Evolutionary conservation across 2,113 vertebrate genomes (phyloP), one percentile per base, ranked within the genome.

Genomic region (Etheostoma cragini): DNA sequence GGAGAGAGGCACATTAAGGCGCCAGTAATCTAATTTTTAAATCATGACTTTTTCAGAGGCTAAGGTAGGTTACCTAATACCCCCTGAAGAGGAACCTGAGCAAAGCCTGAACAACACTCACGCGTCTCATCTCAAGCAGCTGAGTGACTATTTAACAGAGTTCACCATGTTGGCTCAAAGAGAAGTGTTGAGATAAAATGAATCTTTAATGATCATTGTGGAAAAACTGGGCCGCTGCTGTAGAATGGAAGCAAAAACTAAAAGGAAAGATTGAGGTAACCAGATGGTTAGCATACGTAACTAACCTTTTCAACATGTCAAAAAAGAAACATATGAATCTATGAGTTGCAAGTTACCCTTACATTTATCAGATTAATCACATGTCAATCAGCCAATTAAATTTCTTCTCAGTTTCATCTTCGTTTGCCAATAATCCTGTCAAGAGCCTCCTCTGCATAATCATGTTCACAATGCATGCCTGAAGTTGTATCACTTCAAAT

Each of bases 121-220:
- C 57, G 72, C 0, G 13, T 81, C 64, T 86, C 76, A 68, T 78
- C 63, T 79, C 5, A 35, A 62, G 49, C 63, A 52, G 42, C 65
- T n/a, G 16, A 69, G 78, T 86, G 80, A 91, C 88, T 87, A 81
- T 90, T 86, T 83, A 89, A 90, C 87, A 60, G 72, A 24, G 45
- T 54, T 76, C n/a, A 77, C 49, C 7, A 13, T 11, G 42, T 50
- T 68, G 15, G 72, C 76, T 82, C 66, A 68, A 80, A 84, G 75
- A 76, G 35, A 77, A 65, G 72, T 61, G 81, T 81, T 63, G 67
- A 80, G 74, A 86, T 80, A 30, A 72, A 61, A 87, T 91, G 33
- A 85, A 88, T 87, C 77, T 88, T 91, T 89, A 88, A 89, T 88
- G 81, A 85, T 50, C 22, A 60, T 46, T 68, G 75, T 71, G 12